These are phyloP conservation scores for Spermophilus dauricus DNA, from an alignment of 2,113 vertebrate species.

Conservation along the genomic window DNA sequence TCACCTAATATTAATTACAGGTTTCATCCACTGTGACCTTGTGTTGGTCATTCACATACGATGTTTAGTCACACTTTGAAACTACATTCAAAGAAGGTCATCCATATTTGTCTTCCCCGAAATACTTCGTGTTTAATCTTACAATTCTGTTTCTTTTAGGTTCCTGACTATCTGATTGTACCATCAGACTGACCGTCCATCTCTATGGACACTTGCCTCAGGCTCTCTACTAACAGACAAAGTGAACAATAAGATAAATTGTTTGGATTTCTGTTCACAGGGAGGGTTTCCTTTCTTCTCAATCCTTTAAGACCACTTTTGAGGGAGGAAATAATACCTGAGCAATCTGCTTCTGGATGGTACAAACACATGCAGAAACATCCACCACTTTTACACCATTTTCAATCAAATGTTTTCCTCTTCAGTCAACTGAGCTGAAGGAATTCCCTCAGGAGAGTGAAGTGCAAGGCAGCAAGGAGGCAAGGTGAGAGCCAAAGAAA, in stretches of 20 bases:
- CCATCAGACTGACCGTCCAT: constrained; percentile 53
- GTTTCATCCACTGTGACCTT: neutral
- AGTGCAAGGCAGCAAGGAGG: neutral
- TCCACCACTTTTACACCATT: neutral
- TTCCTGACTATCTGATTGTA: constrained; percentile 53
- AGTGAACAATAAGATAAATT: constrained; percentile 50
- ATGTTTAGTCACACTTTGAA: constrained; percentile 56
- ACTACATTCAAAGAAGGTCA: constrained; percentile 1
- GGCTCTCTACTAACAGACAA: constrained; percentile 54
- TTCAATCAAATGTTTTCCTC: neutral
- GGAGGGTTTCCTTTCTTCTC: neutral
- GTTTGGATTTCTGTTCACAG: neutral
- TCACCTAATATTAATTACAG: constrained; percentile 41
- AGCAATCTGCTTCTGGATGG: neutral
- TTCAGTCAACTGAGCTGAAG: neutral
- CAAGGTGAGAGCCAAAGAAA: neutral
- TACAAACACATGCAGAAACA: neutral
- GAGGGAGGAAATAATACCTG: neutral
- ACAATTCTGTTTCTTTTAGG: constrained; percentile 46
- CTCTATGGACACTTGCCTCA: neutral
- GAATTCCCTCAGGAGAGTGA: neutral
- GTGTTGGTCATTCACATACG: neutral
- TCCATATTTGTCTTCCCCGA: neutral
- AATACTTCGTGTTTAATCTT: constrained; percentile 47
- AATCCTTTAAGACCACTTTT: neutral